A percentile compares a stretch with the other conserved stretches of the same genome.
Conservation (phyloP, 2,113 vertebrate species). For the Cynopterus brachyotis region DNA sequence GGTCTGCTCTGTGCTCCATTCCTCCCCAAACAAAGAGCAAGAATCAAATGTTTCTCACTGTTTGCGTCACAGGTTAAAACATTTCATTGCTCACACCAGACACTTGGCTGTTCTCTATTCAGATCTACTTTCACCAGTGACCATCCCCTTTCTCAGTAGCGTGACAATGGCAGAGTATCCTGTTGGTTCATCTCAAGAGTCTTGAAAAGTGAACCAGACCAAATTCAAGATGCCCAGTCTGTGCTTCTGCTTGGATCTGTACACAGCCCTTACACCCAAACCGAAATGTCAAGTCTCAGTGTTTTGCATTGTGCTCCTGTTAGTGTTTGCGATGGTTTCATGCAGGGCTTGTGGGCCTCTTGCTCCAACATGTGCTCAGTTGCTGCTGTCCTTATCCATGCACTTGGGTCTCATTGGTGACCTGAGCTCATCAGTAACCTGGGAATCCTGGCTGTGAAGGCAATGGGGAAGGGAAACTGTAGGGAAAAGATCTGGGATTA, state of each 20-base stretch:
- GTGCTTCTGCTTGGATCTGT: background rate
- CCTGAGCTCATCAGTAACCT: background rate
- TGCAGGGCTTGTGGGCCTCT: no score
- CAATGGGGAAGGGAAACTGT: fast-evolving
- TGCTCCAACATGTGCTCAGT: background rate
- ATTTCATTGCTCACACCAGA: background rate
- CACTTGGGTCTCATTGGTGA: background rate
- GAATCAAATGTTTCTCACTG: background rate
- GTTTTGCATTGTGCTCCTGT: background rate
- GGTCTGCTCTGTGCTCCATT: background rate
- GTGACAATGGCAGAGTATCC: background rate
- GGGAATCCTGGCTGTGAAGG: background rate
- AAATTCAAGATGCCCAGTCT: background rate
- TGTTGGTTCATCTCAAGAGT: background rate
- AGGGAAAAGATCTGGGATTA: background rate
- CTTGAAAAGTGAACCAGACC: background rate
- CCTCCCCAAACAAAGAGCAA: background rate
- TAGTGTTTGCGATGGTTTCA: background rate
- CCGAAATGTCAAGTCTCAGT: background rate
- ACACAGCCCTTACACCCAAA: background rate
- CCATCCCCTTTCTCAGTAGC: background rate
- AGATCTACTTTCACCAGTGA: background rate
- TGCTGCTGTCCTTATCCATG: background rate
- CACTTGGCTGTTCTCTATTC: background rate
- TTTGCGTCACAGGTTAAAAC: no score